Conservation (phyloP, 2,888 invertebrate genomes). For the Idaea straminata region DNA sequence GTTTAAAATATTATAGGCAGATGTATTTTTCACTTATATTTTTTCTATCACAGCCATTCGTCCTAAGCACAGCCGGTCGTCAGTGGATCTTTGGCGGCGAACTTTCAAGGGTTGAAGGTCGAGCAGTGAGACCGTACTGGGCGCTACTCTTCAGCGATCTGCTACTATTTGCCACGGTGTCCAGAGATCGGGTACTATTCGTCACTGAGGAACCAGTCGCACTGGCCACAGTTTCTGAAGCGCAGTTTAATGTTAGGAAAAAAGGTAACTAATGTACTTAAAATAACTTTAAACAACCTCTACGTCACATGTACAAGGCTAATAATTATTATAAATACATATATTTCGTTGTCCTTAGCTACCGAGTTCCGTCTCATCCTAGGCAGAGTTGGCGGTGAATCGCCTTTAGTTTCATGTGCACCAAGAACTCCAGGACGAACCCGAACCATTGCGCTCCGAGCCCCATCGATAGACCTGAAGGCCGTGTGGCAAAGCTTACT, state of each 20-base stretch:
- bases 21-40: conserved; percentile 1
- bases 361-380: conserved; percentile 91
- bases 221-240: conserved; percentile 88
- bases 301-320: neutral
- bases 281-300: neutral
- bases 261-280: conserved; percentile 78
- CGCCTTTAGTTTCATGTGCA: conserved; percentile 87
- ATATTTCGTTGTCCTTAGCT: conserved; percentile 70
- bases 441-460: conserved; percentile 86
- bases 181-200: conserved; percentile 91
- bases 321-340: neutral
- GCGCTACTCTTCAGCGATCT: conserved; percentile 91
- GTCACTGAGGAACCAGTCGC: conserved; percentile 93
- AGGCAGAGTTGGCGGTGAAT: conserved; percentile 85
- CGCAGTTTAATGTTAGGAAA: conserved; percentile 92
- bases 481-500: conserved; percentile 95
- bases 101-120: conserved; percentile 89
- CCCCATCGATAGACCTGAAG: conserved; percentile 91
- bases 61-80: conserved; percentile 89
- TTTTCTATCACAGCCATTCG: conserved; percentile 84
- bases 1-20: neutral
- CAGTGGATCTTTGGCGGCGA: conserved; percentile 96
- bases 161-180: conserved; percentile 91
- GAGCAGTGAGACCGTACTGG: conserved; percentile 91
- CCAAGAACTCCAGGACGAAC: conserved; percentile 85